These are phyloP conservation scores for Perodicticus potto DNA, from an alignment of 2,797 vertebrate genomes.

Conservation along the genomic window DNA sequence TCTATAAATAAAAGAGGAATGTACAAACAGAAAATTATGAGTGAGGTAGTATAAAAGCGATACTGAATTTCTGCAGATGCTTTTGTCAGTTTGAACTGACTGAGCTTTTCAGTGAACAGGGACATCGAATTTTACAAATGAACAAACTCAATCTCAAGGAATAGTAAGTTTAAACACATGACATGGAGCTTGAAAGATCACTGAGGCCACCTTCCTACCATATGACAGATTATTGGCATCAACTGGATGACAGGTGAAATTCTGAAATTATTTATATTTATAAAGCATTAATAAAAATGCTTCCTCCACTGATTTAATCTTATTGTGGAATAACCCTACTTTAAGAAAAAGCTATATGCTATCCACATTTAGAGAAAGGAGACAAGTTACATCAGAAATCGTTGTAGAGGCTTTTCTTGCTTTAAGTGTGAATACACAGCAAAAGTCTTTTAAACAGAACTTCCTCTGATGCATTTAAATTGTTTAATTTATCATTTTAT, in stretches of 20 bases:
- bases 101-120: neutral
- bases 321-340: neutral
- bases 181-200: neutral
- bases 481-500: neutral
- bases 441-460: neutral
- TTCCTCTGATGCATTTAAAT: neutral
- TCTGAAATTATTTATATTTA: neutral
- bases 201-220: neutral
- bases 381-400: neutral
- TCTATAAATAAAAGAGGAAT: conserved; percentile 3
- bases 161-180: neutral
- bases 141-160: neutral
- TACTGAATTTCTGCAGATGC: neutral
- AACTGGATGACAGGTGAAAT: neutral
- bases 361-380: neutral
- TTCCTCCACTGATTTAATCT: neutral
- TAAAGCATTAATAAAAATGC: neutral
- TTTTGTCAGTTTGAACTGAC: neutral
- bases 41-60: neutral
- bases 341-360: neutral
- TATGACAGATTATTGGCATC: neutral
- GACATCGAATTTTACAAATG: neutral
- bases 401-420: neutral
- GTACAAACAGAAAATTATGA: neutral
- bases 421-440: neutral